Conservation (phyloP, 2,113 vertebrate genomes). For the Callocephalon fimbriatum region DNA sequence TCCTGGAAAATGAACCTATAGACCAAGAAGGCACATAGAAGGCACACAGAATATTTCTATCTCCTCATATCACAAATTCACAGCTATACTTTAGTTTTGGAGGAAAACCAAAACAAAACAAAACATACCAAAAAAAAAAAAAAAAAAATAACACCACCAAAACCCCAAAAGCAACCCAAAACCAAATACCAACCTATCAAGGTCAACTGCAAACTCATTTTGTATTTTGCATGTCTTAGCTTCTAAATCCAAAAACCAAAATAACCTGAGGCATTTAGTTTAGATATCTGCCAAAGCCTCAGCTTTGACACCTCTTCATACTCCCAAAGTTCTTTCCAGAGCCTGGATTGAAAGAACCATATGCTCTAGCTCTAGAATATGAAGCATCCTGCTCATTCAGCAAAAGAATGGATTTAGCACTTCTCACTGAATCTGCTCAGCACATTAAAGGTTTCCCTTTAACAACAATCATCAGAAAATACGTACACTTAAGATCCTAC, state of each 20-base stretch:
- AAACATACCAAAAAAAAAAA: background rate
- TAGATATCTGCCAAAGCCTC: background rate
- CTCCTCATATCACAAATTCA: background rate
- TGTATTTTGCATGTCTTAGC: background rate
- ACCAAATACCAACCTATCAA: background rate
- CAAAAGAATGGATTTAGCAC: background rate
- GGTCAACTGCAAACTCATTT: background rate
- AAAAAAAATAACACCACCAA: background rate
- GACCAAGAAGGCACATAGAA: background rate
- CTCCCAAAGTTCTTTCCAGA: background rate
- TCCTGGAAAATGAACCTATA: background rate
- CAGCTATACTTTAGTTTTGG: background rate
- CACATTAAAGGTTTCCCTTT: background rate
- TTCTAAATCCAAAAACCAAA: background rate
- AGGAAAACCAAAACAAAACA: rapidly evolving
- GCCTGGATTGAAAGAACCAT: background rate
- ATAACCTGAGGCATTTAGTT: background rate
- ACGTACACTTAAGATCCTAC: background rate
- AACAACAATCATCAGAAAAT: background rate
- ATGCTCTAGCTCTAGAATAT: background rate
- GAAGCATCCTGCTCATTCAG: background rate
- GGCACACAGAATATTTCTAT: background rate
- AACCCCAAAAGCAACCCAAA: background rate
- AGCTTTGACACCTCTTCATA: background rate
- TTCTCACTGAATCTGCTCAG: background rate